phyloP scores from a whole-genome alignment of 2,113 vertebrate species.

The Castor canadensis region DNA sequence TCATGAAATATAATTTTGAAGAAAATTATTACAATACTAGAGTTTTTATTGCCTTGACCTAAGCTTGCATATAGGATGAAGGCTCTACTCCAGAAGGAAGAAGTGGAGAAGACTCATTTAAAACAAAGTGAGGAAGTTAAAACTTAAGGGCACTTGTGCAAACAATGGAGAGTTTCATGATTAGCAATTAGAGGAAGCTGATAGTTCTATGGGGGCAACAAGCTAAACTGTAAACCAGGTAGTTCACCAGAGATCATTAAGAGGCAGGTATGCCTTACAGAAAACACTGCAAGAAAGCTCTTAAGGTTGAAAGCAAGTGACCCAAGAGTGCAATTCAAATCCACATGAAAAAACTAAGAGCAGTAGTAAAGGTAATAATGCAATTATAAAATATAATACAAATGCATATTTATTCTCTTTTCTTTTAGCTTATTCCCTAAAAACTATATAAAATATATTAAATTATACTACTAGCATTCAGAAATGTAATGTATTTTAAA shows the following conservation, averaged over 20 bases:
- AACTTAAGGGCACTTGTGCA: not conserved
- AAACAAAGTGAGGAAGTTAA: not conserved
- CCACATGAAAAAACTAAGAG: not conserved
- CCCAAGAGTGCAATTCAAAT: not conserved
- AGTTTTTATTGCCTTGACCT: rapidly evolving
- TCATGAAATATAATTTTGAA: not conserved
- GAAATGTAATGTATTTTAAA: not conserved
- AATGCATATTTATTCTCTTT: not conserved
- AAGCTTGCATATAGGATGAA: not conserved
- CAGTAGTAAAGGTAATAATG: not conserved
- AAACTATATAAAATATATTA: not conserved
- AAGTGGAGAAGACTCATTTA: not conserved
- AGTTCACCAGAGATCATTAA: not conserved
- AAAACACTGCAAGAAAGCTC: not conserved
- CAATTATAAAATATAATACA: not conserved
- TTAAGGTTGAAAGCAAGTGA: not conserved
- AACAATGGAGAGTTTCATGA: not conserved
- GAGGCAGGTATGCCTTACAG: not conserved
- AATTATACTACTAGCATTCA: not conserved
- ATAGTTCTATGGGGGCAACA: not conserved
- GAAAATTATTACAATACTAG: not conserved
- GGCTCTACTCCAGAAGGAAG: no score
- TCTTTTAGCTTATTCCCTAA: not conserved
- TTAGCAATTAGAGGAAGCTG: not conserved
- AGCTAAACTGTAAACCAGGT: not conserved